A percentile compares a stretch with the other conserved stretches of the same genome.
phyloP scores from a whole-genome alignment of 2,113 vertebrate species.

The Dendropsophus ebraccatus region DNA sequence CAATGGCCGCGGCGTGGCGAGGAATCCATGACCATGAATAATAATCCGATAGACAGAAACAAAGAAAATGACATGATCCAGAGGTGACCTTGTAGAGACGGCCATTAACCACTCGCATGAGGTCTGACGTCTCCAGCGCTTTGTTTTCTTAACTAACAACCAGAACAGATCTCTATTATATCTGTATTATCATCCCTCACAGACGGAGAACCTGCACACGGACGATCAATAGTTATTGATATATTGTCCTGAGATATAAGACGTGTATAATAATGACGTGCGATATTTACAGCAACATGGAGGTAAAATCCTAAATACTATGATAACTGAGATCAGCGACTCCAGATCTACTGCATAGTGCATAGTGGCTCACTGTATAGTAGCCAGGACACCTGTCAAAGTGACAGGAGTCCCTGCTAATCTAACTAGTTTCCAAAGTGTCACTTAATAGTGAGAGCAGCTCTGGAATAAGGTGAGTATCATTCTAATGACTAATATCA shows the following conservation, averaged over 20 bases:
- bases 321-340: too few relatives aligned
- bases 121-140: background rate
- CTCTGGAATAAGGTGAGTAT: background rate
- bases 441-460: background rate
- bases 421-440: too few relatives aligned
- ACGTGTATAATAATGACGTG: too few relatives aligned
- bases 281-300: background rate
- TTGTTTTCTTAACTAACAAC: conserved; percentile 18
- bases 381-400: too few relatives aligned
- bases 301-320: too few relatives aligned
- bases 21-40: conserved; percentile 29
- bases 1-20: conserved; percentile 26
- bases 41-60: conserved; percentile 22
- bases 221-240: conserved; percentile 31
- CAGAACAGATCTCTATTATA: conserved; percentile 18
- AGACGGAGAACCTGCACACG: conserved; percentile 9
- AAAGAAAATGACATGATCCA: conserved; percentile 33
- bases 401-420: too few relatives aligned
- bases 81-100: conserved; percentile 29
- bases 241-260: background rate
- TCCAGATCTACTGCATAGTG: too few relatives aligned
- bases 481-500: too few relatives aligned
- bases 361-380: too few relatives aligned
- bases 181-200: conserved; percentile 9
- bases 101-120: background rate